These are phyloP conservation scores for Drosophila paracracens DNA, from an alignment of 2,888 invertebrate genomes.

Conservation along the genomic window DNA sequence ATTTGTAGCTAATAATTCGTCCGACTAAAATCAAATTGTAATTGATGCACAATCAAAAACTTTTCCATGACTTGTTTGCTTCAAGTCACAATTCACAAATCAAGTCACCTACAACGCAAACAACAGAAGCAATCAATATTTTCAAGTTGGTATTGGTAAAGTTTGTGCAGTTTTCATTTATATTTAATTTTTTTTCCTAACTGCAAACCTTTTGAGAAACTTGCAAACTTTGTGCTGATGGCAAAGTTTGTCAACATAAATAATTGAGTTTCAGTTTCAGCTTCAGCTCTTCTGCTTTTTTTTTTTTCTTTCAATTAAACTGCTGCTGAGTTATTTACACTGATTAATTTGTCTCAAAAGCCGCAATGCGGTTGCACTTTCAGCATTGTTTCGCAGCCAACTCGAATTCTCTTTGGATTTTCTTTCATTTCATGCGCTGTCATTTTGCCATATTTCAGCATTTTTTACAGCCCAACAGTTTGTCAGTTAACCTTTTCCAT, in stretches of 20 bases:
- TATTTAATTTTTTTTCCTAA: not conserved
- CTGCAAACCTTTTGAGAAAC: conserved; percentile 3
- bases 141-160: conserved; percentile 35
- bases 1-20: conserved; percentile 2
- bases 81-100: conserved; percentile 21
- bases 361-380: conserved; percentile 41
- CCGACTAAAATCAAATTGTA: conserved; percentile 22
- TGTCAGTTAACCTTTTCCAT: conserved; percentile 37
- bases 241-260: conserved; percentile 16
- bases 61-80: conserved; percentile 22
- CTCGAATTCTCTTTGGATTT: not conserved
- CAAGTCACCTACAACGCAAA: conserved; percentile 22
- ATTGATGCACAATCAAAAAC: conserved; percentile 16
- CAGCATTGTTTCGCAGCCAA: conserved; percentile 1
- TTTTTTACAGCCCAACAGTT: conserved; percentile 32
- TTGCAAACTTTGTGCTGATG: not conserved
- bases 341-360: conserved; percentile 45
- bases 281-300: not conserved
- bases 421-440: conserved; percentile 51
- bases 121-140: conserved; percentile 34
- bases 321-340: conserved; percentile 9
- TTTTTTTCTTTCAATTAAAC: not conserved
- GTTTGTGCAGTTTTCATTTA: conserved; percentile 19
- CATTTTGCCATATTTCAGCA: conserved; percentile 39
- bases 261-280: not conserved